Percentiles rank a stretch among this genome's conserved stretches.
Evolutionary conservation across 64 coral and sea anemone genomes (phyloP).

Genomic region (Catalaphyllia jardinei): DNA sequence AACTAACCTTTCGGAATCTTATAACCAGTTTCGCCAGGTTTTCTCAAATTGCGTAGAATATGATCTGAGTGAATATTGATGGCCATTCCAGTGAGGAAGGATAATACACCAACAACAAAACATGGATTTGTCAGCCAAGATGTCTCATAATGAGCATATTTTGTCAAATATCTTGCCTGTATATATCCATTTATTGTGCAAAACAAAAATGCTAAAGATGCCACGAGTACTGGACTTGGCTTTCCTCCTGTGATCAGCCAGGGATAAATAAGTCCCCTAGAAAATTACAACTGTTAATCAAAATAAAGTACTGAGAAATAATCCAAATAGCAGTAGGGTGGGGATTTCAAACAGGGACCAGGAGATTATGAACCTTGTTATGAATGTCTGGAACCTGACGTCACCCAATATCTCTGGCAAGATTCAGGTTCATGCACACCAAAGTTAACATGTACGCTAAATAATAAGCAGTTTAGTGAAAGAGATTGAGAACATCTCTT

Average conservation of each 20-base stretch:
- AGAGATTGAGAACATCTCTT: too few species aligned
- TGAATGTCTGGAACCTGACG: too few species aligned
- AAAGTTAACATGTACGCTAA: too few species aligned
- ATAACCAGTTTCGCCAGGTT: conserved; percentile 91
- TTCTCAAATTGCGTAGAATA: conserved; percentile 81
- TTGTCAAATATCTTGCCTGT: conserved; percentile 74
- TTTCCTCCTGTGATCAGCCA: conserved; percentile 82
- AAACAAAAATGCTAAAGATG: conserved; percentile 62
- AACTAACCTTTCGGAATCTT: conserved; percentile 86
- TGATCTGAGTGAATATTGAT: conserved; percentile 94
- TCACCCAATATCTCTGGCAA: too few species aligned
- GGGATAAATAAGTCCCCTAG: conserved; percentile 80
- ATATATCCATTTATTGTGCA: conserved; percentile 83
- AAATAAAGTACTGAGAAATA: too few species aligned
- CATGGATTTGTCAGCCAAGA: conserved; percentile 62
- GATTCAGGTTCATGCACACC: too few species aligned
- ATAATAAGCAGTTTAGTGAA: too few species aligned
- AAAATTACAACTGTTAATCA: conserved; percentile 1
- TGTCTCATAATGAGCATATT: conserved; percentile 71
- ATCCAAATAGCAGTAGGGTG: too few species aligned
- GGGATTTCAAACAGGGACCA: too few species aligned
- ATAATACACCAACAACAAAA: conserved; percentile 63
- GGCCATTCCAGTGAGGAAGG: conserved; percentile 83
- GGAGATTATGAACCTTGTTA: too few species aligned
- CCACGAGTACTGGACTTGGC: conserved; percentile 71